These are phyloP conservation scores for Pollenia amentaria DNA, from an alignment of 2,888 invertebrate species.

Conservation along the genomic window DNA sequence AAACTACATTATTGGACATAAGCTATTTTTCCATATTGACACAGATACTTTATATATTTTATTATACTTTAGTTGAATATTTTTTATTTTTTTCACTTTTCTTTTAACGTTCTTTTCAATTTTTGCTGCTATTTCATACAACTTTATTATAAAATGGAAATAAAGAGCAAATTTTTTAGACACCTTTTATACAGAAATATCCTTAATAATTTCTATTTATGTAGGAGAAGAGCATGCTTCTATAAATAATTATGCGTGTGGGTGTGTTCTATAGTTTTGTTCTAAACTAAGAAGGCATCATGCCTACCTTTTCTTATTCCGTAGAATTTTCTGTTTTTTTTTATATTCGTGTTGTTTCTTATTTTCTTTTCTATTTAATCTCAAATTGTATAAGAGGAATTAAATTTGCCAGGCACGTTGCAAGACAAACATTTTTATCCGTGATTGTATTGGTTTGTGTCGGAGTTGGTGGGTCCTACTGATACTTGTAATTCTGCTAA, in stretches of 20 bases:
- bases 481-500: background rate
- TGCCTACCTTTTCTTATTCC: constrained; percentile 21
- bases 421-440: constrained; percentile 39
- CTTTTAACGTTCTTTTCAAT: no score
- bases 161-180: no score
- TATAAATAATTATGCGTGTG: background rate
- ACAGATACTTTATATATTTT: no score
- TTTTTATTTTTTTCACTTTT: no score
- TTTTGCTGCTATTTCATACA: no score
- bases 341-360: background rate
- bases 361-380: constrained; percentile 10
- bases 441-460: constrained; percentile 42
- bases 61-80: no score
- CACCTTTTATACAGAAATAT: constrained; percentile 12
- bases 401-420: constrained; percentile 64
- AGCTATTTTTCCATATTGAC: no score
- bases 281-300: constrained; percentile 38
- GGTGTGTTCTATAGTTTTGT: constrained; percentile 20
- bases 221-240: background rate
- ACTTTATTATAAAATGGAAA: no score
- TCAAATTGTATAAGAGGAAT: constrained; percentile 43
- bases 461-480: background rate
- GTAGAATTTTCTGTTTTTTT: background rate
- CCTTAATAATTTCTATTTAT: constrained; percentile 42
- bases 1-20: no score